Conservation (phyloP, 1,140 invertebrate species). For the Sipha flava region DNA sequence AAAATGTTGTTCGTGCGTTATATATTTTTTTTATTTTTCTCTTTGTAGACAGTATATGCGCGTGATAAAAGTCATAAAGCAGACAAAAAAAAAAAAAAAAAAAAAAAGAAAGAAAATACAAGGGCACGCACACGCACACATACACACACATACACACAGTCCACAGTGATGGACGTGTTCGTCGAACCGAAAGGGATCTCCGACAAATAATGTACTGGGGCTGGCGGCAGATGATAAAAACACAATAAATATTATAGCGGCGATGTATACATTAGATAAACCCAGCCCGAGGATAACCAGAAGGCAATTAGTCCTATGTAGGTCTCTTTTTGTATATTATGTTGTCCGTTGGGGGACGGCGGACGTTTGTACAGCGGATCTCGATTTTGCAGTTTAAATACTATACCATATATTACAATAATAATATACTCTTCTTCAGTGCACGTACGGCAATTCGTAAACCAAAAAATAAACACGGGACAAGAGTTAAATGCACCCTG, state of each 20-base stretch:
- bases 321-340: background rate
- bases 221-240: conserved; percentile 25
- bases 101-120: background rate
- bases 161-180: conserved; percentile 17
- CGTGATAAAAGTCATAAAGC: conserved; percentile 21
- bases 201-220: background rate
- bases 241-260: conserved; percentile 7
- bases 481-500: background rate
- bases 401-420: background rate
- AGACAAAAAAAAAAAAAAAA: background rate
- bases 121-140: background rate
- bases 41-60: background rate
- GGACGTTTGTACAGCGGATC: background rate
- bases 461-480: background rate
- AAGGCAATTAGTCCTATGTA: conserved; percentile 28
- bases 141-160: background rate
- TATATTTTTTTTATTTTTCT: background rate
- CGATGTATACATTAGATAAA: conserved; percentile 22
- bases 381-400: background rate
- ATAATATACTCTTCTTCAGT: background rate
- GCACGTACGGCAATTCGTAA: background rate
- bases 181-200: conserved; percentile 26
- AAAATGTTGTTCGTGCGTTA: background rate
- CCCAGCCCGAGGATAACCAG: conserved; percentile 25
- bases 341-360: background rate